Evolutionary conservation across 2,888 invertebrate species (phyloP).

Genomic region (Iphiclides podalirius): DNA sequence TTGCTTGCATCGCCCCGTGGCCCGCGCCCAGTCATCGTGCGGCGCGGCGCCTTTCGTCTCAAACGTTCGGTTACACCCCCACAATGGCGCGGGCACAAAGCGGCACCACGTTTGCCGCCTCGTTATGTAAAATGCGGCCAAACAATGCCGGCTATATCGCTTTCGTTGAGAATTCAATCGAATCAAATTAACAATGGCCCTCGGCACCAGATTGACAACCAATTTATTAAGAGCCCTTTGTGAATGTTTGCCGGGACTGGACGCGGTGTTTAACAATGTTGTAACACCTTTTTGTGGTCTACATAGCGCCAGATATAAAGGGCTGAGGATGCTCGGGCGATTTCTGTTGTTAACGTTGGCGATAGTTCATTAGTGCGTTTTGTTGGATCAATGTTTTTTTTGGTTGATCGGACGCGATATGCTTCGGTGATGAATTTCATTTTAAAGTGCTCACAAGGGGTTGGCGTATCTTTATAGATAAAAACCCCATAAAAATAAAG

Average conservation of each 20-base stretch:
- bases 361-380: neutral
- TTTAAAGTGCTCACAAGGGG: too few species aligned
- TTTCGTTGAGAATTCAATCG: constrained; percentile 73
- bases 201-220: constrained; percentile 48
- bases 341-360: neutral
- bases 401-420: too few species aligned
- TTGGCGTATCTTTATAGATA: too few species aligned
- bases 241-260: constrained; percentile 33
- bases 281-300: constrained; percentile 16
- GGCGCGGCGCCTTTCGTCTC: constrained; percentile 74
- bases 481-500: too few species aligned
- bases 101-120: constrained; percentile 64
- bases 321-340: neutral
- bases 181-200: constrained; percentile 70
- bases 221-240: constrained; percentile 33
- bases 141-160: constrained; percentile 71
- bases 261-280: constrained; percentile 33
- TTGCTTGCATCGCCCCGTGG: constrained; percentile 35
- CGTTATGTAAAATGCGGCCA: constrained; percentile 73
- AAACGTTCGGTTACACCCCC: constrained; percentile 70
- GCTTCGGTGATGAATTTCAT: too few species aligned
- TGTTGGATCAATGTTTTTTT: neutral
- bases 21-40: constrained; percentile 73
- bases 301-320: constrained; percentile 3
- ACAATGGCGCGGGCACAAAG: constrained; percentile 61